Percentiles rank a stretch among this genome's conserved stretches.
phyloP scores from a whole-genome alignment of 2,113 vertebrate genomes.

The Esox niger region DNA sequence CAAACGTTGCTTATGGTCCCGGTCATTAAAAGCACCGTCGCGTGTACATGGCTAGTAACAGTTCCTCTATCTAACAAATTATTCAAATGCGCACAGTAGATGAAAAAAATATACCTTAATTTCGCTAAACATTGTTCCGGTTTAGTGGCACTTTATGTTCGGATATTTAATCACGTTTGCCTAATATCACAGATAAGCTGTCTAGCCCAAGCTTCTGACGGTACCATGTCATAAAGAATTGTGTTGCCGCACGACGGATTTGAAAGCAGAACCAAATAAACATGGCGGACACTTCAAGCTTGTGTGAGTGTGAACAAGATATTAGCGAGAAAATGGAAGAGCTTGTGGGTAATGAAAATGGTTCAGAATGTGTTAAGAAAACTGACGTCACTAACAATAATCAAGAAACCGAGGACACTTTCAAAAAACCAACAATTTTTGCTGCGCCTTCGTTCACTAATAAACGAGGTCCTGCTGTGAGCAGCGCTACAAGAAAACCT shows the following conservation, averaged over 20 bases:
- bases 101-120: too few relatives aligned
- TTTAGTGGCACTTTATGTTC: too few relatives aligned
- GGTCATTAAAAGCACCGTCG: neutral
- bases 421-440: conserved; percentile 72
- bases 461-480: conserved; percentile 39
- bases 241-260: conserved; percentile 13
- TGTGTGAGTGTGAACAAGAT: conserved; percentile 16
- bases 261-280: conserved; percentile 58
- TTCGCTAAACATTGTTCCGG: too few relatives aligned
- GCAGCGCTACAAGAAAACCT: conserved; percentile 14
- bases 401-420: conserved; percentile 44
- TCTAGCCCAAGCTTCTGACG: neutral
- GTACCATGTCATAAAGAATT: too few relatives aligned
- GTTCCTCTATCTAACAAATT: too few relatives aligned
- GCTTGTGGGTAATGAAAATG: neutral
- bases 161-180: too few relatives aligned
- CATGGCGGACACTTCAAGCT: conserved; percentile 52
- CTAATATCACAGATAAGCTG: neutral
- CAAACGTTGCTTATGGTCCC: neutral
- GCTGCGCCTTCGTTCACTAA: conserved; percentile 43
- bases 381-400: neutral
- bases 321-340: conserved; percentile 30
- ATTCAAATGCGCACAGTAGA: too few relatives aligned
- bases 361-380: neutral
- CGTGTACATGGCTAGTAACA: neutral